Evolutionary conservation across 2,797 vertebrate genomes (phyloP).

Genomic region (Luscinia luscinia): DNA sequence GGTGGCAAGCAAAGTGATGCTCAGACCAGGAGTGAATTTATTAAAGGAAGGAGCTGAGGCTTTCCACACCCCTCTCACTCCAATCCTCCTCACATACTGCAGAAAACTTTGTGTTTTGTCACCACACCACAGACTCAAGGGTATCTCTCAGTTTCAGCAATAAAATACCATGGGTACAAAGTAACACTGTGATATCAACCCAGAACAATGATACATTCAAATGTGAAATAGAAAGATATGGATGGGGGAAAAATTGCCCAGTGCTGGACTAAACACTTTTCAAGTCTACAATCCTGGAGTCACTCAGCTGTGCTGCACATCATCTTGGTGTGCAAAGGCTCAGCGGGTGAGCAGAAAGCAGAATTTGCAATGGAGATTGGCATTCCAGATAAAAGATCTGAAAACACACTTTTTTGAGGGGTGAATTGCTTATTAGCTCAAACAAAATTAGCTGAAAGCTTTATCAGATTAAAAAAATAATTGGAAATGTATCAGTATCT

Average conservation of each 20-base stretch:
- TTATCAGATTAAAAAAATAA: slow-evolving; percentile 79
- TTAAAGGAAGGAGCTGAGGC: not conserved
- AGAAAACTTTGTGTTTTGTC: not conserved
- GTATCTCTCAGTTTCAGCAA: not conserved
- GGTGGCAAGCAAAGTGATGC: not conserved
- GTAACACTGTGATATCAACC: not conserved
- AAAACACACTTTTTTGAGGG: slow-evolving; percentile 51
- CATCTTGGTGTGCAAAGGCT: not conserved
- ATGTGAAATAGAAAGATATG: not conserved
- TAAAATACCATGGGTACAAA: not conserved
- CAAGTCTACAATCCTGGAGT: not conserved
- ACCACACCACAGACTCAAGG: not conserved
- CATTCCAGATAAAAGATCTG: slow-evolving; percentile 61
- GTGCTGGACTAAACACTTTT: not conserved
- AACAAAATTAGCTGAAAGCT: slow-evolving; percentile 75
- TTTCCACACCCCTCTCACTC: not conserved
- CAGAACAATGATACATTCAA: not conserved
- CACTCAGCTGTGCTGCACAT: not conserved
- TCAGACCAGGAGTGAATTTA: not conserved
- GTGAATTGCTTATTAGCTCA: slow-evolving; percentile 62
- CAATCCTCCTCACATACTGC: not conserved
- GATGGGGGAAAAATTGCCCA: not conserved
- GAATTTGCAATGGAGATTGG: slow-evolving; percentile 1
- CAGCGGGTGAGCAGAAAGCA: slow-evolving; percentile 18
- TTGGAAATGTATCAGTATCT: slow-evolving; percentile 75